Evolutionary conservation across 2,888 invertebrate species (phyloP).

Genomic region (Pachycephus smyrnensis): DNA sequence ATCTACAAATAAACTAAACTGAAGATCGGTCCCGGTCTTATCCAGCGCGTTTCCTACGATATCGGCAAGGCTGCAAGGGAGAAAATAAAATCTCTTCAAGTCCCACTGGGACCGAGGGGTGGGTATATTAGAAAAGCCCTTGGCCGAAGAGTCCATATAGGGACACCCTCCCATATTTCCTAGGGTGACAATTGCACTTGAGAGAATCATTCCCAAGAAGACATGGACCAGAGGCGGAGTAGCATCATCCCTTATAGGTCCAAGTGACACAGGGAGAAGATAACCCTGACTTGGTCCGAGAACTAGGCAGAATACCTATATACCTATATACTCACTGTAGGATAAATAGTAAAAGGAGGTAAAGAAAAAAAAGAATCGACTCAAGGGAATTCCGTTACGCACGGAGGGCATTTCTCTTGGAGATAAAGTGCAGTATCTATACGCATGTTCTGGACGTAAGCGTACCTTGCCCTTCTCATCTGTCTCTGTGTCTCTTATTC

Average conservation of each 20-base stretch:
- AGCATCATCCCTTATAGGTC: background rate
- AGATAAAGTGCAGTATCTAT: background rate
- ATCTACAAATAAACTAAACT: background rate
- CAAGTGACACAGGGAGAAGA: background rate
- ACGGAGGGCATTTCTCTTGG: background rate
- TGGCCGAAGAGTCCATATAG: background rate
- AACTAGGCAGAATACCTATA: no score
- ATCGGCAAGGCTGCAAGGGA: background rate
- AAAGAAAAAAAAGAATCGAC: background rate
- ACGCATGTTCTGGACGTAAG: background rate
- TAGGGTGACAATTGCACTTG: background rate
- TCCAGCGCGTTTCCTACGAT: background rate
- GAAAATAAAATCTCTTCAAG: background rate
- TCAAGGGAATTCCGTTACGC: background rate
- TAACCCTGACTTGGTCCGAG: background rate
- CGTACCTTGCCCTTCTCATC: background rate
- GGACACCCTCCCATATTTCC: background rate
- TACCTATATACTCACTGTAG: background rate
- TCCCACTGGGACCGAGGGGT: background rate
- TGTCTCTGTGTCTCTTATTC: background rate
- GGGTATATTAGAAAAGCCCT: background rate
- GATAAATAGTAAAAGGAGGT: background rate
- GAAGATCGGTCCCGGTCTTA: background rate
- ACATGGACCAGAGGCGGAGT: background rate
- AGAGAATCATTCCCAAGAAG: background rate